A percentile compares a stretch with the other conserved stretches of the same genome.
Evolutionary conservation across 2,888 invertebrate species (phyloP).

Genomic region (Eubasilissa splendida): DNA sequence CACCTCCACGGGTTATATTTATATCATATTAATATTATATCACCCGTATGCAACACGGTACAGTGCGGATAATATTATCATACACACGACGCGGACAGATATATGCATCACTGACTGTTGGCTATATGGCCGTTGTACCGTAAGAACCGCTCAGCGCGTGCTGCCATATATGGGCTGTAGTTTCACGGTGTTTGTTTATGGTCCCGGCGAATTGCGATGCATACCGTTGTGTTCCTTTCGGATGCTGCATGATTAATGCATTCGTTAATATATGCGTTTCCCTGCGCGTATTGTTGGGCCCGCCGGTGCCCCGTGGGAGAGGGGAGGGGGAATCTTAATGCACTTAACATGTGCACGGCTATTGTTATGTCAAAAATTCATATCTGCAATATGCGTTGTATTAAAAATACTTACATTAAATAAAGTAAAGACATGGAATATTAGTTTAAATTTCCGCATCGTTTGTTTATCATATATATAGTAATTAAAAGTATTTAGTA

Average conservation of each 20-base stretch:
- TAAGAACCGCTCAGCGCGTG: conserved; percentile 20
- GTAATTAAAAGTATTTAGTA: too few species aligned
- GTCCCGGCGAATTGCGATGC: conserved; percentile 32
- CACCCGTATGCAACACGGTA: too few species aligned
- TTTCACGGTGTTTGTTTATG: conserved; percentile 36
- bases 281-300: conserved; percentile 6
- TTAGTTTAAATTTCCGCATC: too few species aligned
- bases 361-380: conserved; percentile 33
- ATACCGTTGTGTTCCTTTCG: conserved; percentile 39
- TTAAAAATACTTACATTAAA: too few species aligned
- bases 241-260: conserved; percentile 33
- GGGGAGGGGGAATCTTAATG: background rate
- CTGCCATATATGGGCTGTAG: conserved; percentile 22
- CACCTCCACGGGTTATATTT: too few species aligned
- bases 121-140: conserved; percentile 2
- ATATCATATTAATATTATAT: too few species aligned
- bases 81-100: conserved; percentile 8
- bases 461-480: too few species aligned
- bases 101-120: background rate
- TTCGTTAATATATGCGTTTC: conserved; percentile 32
- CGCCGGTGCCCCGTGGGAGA: background rate
- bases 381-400: background rate
- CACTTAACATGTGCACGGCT: background rate
- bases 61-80: background rate
- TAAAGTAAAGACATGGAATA: too few species aligned